Evolutionary conservation across 2,888 invertebrate species (phyloP).

Genomic region (Eilema depressum): DNA sequence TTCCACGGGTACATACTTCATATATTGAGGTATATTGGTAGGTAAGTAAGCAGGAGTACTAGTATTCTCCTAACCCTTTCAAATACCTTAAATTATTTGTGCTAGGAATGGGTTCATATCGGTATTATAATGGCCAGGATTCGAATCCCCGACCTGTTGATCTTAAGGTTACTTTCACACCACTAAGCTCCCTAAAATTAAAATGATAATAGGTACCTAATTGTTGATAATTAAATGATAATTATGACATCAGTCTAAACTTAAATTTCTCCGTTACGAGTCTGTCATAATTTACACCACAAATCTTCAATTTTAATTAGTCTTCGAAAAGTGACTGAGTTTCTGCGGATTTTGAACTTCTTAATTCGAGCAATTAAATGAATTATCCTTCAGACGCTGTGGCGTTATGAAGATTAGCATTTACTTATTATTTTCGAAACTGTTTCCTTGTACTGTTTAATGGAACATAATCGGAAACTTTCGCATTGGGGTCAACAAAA

Average conservation of each 20-base stretch:
- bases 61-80: too few species aligned
- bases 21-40: too few species aligned
- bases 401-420: background rate
- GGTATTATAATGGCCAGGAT: too few species aligned
- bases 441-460: background rate
- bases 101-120: too few species aligned
- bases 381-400: background rate
- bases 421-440: background rate
- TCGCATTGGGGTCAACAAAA: too few species aligned
- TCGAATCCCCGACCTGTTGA: too few species aligned
- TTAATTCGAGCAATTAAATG: background rate
- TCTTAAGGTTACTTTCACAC: too few species aligned
- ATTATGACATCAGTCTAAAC: background rate
- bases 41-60: too few species aligned
- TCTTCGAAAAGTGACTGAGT: background rate
- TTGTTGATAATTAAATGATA: background rate
- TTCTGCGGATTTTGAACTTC: background rate
- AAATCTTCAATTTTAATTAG: constrained; percentile 4
- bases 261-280: background rate
- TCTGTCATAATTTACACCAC: constrained; percentile 8
- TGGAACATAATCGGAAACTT: background rate
- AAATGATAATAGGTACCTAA: too few species aligned
- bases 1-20: too few species aligned
- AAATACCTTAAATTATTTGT: too few species aligned
- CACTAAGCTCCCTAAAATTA: too few species aligned